A percentile compares a stretch with the other conserved stretches of the same genome.
Evolutionary conservation across 2,797 vertebrate genomes (phyloP).

Genomic region (Mycteria americana): DNA sequence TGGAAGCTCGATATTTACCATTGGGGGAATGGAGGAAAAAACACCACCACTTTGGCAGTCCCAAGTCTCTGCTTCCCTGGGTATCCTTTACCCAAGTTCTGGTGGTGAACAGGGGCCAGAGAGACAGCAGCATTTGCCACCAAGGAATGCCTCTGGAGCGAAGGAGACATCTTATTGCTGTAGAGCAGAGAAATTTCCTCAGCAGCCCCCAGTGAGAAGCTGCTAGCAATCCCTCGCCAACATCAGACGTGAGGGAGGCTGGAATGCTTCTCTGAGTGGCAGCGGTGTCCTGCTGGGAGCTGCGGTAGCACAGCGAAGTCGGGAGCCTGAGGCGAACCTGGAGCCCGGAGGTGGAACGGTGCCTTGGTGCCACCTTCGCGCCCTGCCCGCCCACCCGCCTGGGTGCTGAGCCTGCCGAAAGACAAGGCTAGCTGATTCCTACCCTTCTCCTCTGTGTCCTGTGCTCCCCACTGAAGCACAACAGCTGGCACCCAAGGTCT

Average conservation of each 20-base stretch:
- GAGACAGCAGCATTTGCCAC: neutral
- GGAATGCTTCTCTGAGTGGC: neutral
- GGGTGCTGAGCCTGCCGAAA: accelerated
- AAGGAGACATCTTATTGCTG: neutral
- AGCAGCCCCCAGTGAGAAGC: neutral
- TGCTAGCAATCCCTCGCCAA: accelerated
- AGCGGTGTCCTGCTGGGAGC: neutral
- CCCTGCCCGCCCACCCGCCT: too few species aligned
- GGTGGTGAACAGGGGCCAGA: neutral
- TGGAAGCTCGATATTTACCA: neutral
- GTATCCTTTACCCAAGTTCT: neutral
- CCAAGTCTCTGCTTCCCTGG: neutral
- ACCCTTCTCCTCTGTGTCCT: neutral
- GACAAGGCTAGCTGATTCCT: neutral
- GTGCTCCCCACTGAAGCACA: neutral
- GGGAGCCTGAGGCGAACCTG: neutral
- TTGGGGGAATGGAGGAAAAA: neutral
- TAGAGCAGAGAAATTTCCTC: neutral
- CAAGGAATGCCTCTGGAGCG: neutral
- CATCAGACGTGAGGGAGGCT: accelerated
- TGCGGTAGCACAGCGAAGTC: accelerated
- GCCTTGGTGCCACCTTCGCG: neutral
- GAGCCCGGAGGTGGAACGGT: neutral
- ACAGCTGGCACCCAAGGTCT: neutral
- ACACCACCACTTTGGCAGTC: neutral